phyloP scores from a whole-genome alignment of 1,140 invertebrate species.

The Cotesia vestalis region DNA sequence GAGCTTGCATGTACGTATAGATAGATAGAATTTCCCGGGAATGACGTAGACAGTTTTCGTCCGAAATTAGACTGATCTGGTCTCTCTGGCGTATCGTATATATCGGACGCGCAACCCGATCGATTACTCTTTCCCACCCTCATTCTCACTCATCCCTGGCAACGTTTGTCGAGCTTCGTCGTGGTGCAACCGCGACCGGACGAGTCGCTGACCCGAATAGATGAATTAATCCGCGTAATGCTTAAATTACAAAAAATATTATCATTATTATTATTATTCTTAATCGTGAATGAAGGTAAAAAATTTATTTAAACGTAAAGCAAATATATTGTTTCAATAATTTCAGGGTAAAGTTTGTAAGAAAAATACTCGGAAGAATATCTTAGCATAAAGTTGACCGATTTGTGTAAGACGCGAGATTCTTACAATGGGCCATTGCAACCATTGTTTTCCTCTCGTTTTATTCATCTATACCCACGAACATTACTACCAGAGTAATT shows the following conservation, averaged over 20 bases:
- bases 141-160: conserved; percentile 15
- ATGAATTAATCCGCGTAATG: conserved; percentile 30
- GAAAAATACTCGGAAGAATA: too few species aligned
- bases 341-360: too few species aligned
- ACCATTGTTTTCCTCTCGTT: not conserved
- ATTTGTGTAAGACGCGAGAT: too few species aligned
- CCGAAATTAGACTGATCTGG: conserved; percentile 16
- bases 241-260: conserved; percentile 4
- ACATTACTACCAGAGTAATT: not conserved
- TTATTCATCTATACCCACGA: not conserved
- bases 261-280: too few species aligned
- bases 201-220: conserved; percentile 31
- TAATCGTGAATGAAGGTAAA: too few species aligned
- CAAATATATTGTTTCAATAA: too few species aligned
- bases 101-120: conserved; percentile 17
- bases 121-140: conserved; percentile 13
- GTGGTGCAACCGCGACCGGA: conserved; percentile 8
- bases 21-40: not conserved
- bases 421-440: too few species aligned
- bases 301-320: too few species aligned
- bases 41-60: conserved; percentile 15
- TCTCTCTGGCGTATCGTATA: conserved; percentile 11
- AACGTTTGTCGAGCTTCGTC: conserved; percentile 10
- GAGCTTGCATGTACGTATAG: not conserved
- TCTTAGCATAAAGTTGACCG: too few species aligned